Conservation (phyloP, 2,888 invertebrate species). For the Zelleria hepariella region DNA sequence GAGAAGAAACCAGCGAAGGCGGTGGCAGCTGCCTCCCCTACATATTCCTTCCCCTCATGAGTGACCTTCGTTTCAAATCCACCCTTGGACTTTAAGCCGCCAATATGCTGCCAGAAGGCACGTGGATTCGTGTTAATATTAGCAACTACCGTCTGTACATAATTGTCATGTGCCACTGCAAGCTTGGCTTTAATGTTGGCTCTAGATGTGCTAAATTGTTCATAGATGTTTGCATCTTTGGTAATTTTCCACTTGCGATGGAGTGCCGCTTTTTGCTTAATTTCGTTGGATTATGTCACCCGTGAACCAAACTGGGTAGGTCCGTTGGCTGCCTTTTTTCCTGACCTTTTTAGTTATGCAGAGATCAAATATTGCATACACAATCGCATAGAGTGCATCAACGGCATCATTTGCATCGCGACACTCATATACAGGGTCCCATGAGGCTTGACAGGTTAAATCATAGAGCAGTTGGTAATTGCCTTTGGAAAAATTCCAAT, state of each 20-base stretch:
- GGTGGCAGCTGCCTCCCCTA: not conserved
- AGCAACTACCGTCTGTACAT: not conserved
- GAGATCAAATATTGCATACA: not conserved
- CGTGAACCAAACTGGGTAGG: not conserved
- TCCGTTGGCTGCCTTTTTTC: not conserved
- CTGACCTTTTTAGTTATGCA: not conserved
- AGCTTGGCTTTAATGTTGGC: not conserved
- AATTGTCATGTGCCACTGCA: not conserved
- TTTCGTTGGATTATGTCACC: not conserved
- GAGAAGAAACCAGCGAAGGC: constrained; percentile 4
- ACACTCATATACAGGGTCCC: not conserved
- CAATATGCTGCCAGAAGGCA: constrained; percentile 2
- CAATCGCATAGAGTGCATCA: not conserved
- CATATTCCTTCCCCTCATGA: not conserved
- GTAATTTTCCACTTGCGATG: constrained; percentile 2
- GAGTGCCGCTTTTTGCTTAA: not conserved
- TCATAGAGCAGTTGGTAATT: not conserved
- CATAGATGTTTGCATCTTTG: not conserved
- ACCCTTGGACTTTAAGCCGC: not conserved
- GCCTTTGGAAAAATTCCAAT: constrained; percentile 2
- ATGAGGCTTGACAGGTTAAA: not conserved
- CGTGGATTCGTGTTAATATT: not conserved
- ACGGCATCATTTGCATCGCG: not conserved
- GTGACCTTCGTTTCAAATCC: constrained; percentile 2
- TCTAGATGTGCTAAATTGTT: not conserved